phyloP scores from a whole-genome alignment of 2,797 vertebrate species.

The Erethizon dorsatum region DNA sequence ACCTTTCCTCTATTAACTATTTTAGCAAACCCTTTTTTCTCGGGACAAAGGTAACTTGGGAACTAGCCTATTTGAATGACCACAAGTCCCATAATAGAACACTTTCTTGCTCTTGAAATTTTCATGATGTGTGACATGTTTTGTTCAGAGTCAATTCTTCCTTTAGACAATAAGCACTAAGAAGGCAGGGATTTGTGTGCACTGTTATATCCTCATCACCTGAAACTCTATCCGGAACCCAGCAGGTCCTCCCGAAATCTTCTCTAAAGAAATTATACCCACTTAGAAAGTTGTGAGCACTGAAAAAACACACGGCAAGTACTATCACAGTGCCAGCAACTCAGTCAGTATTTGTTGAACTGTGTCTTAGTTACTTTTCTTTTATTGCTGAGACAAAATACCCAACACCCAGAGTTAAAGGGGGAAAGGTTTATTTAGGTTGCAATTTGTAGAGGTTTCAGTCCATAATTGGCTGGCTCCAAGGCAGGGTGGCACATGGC shows the following conservation, averaged over 20 bases:
- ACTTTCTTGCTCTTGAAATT: constrained; percentile 1
- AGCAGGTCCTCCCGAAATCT: background rate
- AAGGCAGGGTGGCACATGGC: background rate
- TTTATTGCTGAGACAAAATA: background rate
- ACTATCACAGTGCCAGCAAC: background rate
- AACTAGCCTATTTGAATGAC: background rate
- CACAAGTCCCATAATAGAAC: background rate
- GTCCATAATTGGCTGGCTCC: background rate
- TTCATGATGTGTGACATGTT: background rate
- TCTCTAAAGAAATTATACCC: background rate
- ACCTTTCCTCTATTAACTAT: constrained; percentile 25
- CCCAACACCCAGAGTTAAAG: background rate
- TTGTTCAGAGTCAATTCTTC: background rate
- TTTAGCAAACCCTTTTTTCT: background rate
- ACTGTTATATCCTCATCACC: background rate
- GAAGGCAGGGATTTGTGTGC: background rate
- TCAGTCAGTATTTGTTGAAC: background rate
- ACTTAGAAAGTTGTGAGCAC: background rate
- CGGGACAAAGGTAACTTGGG: background rate
- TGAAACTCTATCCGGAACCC: background rate
- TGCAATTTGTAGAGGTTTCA: background rate
- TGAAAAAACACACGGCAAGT: background rate
- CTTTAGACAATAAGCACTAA: background rate
- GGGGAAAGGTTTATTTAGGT: background rate
- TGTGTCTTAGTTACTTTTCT: background rate